Base-by-base conservation (phyloP, 2,113 vertebrate species). In the Oostethus manadensis region DNA sequence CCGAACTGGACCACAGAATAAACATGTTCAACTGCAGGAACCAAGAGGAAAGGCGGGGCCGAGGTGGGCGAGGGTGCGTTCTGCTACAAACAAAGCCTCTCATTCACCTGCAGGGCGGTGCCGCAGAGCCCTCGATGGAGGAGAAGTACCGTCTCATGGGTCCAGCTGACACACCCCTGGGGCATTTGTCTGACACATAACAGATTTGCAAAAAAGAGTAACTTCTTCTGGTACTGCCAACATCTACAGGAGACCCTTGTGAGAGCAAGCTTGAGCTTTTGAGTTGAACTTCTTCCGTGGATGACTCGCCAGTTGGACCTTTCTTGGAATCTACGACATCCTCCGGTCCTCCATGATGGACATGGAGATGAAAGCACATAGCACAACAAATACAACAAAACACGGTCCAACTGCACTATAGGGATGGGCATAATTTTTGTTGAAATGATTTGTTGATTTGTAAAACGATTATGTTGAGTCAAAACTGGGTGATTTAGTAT, bases 1-100 rank as follows among this genome's bases (percentile, higher is more conserved):
- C 93, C 0, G 81, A 90, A 73, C 85, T 91, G 64, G 90, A 90
- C 51, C 90, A 87, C 56, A 84, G 86, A 42, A 84, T 93, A 51
- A 91, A 87, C 3, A 74, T 93, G 60, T 93, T 91, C 80, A 93
- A 91, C 81, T 82, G 75, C 74, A 90, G 88, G 84, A 96, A 93
- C 70, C 92, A 92, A 58, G 92, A 93, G 45, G 81, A 88, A 53
- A 86, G 78, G 58, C 84, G 90, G 1, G 66, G 83, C 0, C 69
- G 62, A 51, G 50, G 46, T 16, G 79, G 71, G 56, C 53, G 79
- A 81, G 84, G 77, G 35, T 50, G 33, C 46, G 82, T 84, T 35
- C 76, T 90, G 56, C 80, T 93, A 75, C 91, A 91, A 76, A 91
- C 92, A 68, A 90, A 90, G 77, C 92, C 94, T 0, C 85, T 92